Evolutionary conservation across 2,797 vertebrate genomes (phyloP).

Genomic region (Crenuchus spilurus): DNA sequence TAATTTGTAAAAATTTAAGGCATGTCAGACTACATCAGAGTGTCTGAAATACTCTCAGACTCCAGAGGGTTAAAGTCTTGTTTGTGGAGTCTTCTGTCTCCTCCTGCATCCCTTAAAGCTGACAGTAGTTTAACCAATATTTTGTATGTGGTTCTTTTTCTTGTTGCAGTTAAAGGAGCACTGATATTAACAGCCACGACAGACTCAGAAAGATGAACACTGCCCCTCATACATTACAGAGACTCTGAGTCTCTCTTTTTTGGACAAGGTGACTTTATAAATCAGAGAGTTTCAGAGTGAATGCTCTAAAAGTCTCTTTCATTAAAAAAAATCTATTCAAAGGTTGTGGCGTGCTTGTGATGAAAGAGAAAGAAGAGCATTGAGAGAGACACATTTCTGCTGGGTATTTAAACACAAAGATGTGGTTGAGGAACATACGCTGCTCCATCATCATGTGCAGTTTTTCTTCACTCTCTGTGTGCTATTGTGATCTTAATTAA

Average conservation of each 20-base stretch:
- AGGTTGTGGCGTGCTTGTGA: constrained; percentile 33
- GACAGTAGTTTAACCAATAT: too few species aligned
- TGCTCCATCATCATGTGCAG: background rate
- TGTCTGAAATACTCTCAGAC: too few species aligned
- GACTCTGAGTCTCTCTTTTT: constrained; percentile 16
- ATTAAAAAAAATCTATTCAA: constrained; percentile 42
- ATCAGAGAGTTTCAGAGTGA: constrained; percentile 22
- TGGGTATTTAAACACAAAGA: background rate
- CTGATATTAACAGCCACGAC: background rate
- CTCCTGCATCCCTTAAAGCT: too few species aligned
- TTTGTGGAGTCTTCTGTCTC: too few species aligned
- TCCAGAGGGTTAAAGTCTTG: too few species aligned
- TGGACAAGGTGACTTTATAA: constrained; percentile 37
- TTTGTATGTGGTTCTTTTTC: too few species aligned
- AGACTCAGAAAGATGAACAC: constrained; percentile 9
- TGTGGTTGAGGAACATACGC: background rate
- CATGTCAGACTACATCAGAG: too few species aligned
- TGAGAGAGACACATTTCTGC: background rate
- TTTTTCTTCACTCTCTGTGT: background rate
- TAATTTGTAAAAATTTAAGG: too few species aligned
- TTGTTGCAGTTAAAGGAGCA: background rate
- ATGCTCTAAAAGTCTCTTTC: constrained; percentile 19
- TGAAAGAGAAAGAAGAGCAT: background rate
- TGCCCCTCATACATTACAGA: constrained; percentile 19
- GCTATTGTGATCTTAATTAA: background rate